Base-by-base conservation (phyloP, 2,797 vertebrate species). In the Rhinophrynus dorsalis region DNA sequence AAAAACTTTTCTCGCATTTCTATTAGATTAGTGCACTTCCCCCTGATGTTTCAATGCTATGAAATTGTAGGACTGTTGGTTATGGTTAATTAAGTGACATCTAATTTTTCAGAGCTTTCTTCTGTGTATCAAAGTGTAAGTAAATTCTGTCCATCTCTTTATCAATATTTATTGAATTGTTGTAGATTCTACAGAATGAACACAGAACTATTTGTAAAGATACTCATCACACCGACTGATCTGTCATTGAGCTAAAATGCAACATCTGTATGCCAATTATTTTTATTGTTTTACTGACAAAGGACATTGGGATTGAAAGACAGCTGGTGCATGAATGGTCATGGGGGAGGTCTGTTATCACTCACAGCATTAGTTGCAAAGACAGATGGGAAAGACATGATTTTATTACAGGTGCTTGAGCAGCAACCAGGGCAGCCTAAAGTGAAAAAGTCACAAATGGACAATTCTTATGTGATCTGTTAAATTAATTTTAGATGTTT, bases 251-350 rank as follows among this genome's bases (percentile, higher is more conserved):
- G 59, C 44, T 73, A 59, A 73, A 73, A 65, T 52, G 45, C 47
- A 66, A 65, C 62, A 73, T 73, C 69, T 73, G 69, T 66, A 66
- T 62, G 37, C 20, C 69, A 73, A 66, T 73, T 73, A 73, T 73
- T 73, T 73, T 73, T 60, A 73, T 44, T 59, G 69, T 66, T 73
- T 21, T 58, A 50, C 26, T 66, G 55, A 66, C 61, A 54, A 66
- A 73, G 55, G 44, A 66, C 69, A 66, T 59, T 60, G 69, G 44
- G 55, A 51, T 27, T 54, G 62, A 59, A 73, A 73, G 69, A 62
- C 61, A 73, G 62, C 62, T 66, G 69, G 54, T 66, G 33, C 42
- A 35, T 51, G 69, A 73, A 58, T 63, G 62, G 45, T 29, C 69
- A 60, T 52, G 30, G 42, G 62, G 62, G 62, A 73, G 47, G 37